These are phyloP conservation scores for Atlantisia rogersi DNA, from an alignment of 2,113 vertebrate species.

Conservation along the genomic window DNA sequence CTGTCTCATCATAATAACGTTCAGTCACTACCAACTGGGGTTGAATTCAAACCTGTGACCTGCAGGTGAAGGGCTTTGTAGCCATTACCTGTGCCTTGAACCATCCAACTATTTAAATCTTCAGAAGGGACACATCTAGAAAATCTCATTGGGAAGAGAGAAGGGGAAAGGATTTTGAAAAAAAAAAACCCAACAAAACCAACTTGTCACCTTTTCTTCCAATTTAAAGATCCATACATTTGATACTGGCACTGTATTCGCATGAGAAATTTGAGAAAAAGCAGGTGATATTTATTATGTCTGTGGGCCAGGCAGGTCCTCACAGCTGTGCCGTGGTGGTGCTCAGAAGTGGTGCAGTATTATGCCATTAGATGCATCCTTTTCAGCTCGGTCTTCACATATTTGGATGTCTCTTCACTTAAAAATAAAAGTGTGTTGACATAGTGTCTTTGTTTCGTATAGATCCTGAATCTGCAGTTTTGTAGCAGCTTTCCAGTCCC, in stretches of 20 bases:
- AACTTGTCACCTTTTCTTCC: rapidly evolving
- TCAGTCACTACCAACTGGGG: neutral
- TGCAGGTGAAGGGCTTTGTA: neutral
- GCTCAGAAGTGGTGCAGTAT: neutral
- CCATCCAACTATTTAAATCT: neutral
- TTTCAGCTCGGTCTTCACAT: neutral
- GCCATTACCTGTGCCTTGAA: neutral
- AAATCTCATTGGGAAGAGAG: neutral
- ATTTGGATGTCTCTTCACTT: neutral
- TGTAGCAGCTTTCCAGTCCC: conserved; percentile 55
- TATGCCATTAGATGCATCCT: neutral
- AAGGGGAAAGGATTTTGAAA: neutral
- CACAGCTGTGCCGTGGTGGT: neutral
- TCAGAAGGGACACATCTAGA: neutral
- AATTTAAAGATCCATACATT: neutral
- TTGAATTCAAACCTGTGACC: neutral
- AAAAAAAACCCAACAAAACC: neutral
- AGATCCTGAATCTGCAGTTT: conserved; percentile 71
- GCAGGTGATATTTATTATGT: neutral
- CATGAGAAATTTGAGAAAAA: neutral
- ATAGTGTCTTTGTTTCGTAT: conserved; percentile 50
- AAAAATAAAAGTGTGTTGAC: neutral
- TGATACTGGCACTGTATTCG: neutral
- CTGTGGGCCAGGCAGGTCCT: neutral
- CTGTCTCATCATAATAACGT: neutral